phyloP scores from a whole-genome alignment of 2,113 vertebrate species.

The Amazona vittata region DNA sequence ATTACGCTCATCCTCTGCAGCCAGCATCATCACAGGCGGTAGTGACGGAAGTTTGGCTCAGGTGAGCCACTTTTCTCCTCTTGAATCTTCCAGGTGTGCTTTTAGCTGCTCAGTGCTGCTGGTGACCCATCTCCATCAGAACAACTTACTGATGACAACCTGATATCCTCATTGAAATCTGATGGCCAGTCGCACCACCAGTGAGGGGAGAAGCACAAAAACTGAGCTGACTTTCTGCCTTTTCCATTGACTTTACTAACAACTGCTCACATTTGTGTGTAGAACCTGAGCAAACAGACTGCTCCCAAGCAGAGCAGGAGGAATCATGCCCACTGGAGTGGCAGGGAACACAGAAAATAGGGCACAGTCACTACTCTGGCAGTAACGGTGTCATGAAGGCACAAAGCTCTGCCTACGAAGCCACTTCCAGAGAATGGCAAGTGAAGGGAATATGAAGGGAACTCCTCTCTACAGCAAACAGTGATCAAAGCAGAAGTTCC shows the following conservation, averaged over 20 bases:
- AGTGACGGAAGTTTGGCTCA: not conserved
- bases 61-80: not conserved
- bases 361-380: slow-evolving; percentile 10
- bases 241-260: not conserved
- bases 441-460: not conserved
- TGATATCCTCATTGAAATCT: not conserved
- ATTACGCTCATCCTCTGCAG: not conserved
- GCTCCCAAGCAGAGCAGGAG: not conserved
- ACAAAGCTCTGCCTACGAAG: not conserved
- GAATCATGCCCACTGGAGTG: not conserved
- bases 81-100: not conserved
- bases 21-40: not conserved
- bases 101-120: not conserved
- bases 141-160: fast-evolving
- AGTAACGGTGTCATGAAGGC: slow-evolving; percentile 23
- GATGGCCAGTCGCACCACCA: fast-evolving
- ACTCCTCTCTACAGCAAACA: not conserved
- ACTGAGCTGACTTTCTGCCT: not conserved
- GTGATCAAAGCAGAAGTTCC: slow-evolving; percentile 41
- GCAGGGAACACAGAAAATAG: slow-evolving; percentile 1
- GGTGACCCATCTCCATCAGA: not conserved
- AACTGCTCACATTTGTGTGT: not conserved
- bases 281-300: not conserved
- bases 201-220: not conserved
- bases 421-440: not conserved